Percentiles rank a stretch among this genome's conserved stretches.
phyloP scores from a whole-genome alignment of 92 coral and sea anemone species.

The Heliopora coerulea region DNA sequence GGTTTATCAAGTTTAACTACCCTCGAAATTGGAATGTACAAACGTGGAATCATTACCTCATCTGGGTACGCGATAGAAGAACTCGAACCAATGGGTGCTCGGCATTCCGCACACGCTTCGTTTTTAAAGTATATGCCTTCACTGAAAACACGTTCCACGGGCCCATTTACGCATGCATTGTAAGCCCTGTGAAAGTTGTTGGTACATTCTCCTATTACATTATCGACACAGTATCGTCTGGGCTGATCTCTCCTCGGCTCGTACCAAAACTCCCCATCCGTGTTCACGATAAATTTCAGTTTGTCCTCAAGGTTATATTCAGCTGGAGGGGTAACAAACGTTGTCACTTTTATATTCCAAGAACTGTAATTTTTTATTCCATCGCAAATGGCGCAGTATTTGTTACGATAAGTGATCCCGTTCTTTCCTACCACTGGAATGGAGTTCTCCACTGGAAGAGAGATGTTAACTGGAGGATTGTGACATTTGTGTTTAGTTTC shows the following conservation, averaged over 20 bases:
- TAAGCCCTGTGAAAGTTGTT: not conserved
- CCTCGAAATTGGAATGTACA: slow-evolving; percentile 3
- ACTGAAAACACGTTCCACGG: not conserved
- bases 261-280: not conserved
- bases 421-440: slow-evolving; percentile 2
- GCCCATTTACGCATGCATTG: slow-evolving; percentile 17
- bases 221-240: slow-evolving; percentile 1
- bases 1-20: not conserved
- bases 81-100: not conserved
- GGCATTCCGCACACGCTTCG: slow-evolving; percentile 4
- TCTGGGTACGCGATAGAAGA: slow-evolving; percentile 1
- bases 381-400: slow-evolving; percentile 24
- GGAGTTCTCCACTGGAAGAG: slow-evolving; percentile 12
- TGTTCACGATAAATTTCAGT: not conserved
- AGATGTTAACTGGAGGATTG: not conserved
- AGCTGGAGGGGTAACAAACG: not conserved
- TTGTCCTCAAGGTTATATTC: not conserved
- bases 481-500: not conserved
- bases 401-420: not conserved
- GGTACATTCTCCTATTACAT: not conserved
- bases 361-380: not conserved
- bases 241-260: slow-evolving; percentile 5
- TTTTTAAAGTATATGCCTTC: slow-evolving; percentile 2
- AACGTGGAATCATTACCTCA: not conserved
- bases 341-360: not conserved